Conservation (phyloP, 2,797 vertebrate species). For the Sebastes itinus region DNA sequence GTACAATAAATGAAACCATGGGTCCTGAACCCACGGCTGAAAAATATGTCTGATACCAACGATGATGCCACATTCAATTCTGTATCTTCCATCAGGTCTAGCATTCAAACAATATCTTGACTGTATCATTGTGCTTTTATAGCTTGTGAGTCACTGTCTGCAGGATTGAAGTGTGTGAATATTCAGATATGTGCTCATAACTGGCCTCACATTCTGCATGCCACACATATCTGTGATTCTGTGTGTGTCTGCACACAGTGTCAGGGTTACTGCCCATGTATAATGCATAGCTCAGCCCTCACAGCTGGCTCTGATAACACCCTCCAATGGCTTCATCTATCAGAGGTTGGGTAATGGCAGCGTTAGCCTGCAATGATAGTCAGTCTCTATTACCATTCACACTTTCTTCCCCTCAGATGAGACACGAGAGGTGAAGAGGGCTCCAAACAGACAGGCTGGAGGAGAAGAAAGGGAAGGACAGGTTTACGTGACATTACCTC, state of each 20-base stretch:
- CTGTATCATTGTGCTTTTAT: neutral
- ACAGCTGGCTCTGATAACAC: slow-evolving; percentile 91
- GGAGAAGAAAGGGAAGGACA: slow-evolving; percentile 63
- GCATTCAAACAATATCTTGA: neutral
- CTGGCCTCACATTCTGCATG: neutral
- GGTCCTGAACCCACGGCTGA: neutral
- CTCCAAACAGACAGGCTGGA: slow-evolving; percentile 77
- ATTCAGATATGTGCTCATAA: slow-evolving; percentile 14
- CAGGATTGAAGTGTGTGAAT: neutral
- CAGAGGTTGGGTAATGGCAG: slow-evolving; percentile 86
- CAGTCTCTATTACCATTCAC: slow-evolving; percentile 83
- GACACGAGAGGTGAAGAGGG: slow-evolving; percentile 52
- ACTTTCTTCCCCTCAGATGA: slow-evolving; percentile 26
- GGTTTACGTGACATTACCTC: slow-evolving; percentile 68
- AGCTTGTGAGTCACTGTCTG: neutral
- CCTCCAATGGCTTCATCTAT: slow-evolving; percentile 90
- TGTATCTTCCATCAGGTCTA: neutral
- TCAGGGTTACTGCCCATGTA: slow-evolving; percentile 75
- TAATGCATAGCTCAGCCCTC: slow-evolving; percentile 87
- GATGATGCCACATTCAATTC: neutral
- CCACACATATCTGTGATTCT: slow-evolving; percentile 3
- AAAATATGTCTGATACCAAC: neutral
- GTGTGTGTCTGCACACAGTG: slow-evolving; percentile 18
- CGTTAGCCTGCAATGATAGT: slow-evolving; percentile 74
- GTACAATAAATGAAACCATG: too few species aligned